Conservation (phyloP, 2,888 invertebrate species). For the Galerucella calmariensis region DNA sequence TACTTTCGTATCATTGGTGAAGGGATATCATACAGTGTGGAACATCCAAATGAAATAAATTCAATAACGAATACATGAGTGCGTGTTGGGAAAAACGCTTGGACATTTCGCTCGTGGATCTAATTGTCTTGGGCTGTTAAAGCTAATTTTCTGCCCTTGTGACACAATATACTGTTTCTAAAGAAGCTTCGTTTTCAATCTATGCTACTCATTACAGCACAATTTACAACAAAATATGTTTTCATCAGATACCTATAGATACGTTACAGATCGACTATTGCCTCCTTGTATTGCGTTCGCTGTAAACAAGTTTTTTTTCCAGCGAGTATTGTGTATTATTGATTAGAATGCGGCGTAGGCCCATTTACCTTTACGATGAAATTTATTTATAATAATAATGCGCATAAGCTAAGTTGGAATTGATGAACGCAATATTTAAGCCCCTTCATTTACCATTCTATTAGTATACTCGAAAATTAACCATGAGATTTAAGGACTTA, state of each 20-base stretch:
- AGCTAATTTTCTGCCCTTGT: too few species aligned
- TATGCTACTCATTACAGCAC: too few species aligned
- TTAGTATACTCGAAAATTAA: background rate
- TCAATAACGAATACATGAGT: too few species aligned
- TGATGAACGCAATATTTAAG: background rate
- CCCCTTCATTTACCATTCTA: background rate
- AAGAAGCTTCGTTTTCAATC: too few species aligned
- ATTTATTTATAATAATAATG: constrained; percentile 15
- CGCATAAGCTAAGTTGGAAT: constrained; percentile 5
- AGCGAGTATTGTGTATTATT: constrained; percentile 12
- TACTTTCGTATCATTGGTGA: too few species aligned
- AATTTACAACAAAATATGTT: too few species aligned
- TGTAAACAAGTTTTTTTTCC: background rate
- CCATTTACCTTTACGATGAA: constrained; percentile 13
- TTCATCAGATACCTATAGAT: background rate
- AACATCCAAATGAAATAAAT: too few species aligned
- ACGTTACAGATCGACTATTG: background rate
- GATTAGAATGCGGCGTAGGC: constrained; percentile 21
- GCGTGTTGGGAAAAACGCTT: too few species aligned
- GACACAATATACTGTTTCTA: too few species aligned
- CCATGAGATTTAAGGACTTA: background rate
- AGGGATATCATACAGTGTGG: too few species aligned
- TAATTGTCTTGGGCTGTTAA: too few species aligned
- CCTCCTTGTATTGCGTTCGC: background rate
- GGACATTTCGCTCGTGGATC: too few species aligned